Evolutionary conservation across 2,797 vertebrate genomes (phyloP).

Genomic region (Sebastes melanostomus): DNA sequence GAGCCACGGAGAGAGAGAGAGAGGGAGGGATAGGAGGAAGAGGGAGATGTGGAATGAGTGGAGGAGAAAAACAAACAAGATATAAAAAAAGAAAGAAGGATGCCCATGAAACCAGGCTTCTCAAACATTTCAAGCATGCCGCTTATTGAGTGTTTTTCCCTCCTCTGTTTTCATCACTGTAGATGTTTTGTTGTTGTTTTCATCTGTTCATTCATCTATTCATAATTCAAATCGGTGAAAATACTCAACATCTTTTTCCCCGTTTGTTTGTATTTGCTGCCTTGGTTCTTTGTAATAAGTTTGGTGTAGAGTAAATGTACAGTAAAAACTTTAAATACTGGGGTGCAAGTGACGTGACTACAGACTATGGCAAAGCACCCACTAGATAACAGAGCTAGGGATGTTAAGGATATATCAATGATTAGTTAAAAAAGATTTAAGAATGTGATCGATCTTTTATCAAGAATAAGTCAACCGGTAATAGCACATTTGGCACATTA

Average conservation of each 20-base stretch:
- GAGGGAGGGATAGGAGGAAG: slow-evolving; percentile 8
- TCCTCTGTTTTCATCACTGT: slow-evolving; percentile 61
- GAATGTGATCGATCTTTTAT: not conserved
- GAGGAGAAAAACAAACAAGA: slow-evolving; percentile 82
- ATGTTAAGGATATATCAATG: not conserved
- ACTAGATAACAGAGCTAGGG: not conserved
- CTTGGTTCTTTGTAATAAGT: slow-evolving; percentile 37
- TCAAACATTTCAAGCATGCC: slow-evolving; percentile 72
- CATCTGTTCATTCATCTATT: slow-evolving; percentile 67
- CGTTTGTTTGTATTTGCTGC: slow-evolving; percentile 62
- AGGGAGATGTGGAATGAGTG: slow-evolving; percentile 51
- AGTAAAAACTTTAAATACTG: slow-evolving; percentile 19
- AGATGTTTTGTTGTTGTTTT: slow-evolving; percentile 77
- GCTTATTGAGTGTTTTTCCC: slow-evolving; percentile 68
- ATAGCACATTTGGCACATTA: not conserved
- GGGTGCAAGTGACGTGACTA: not conserved
- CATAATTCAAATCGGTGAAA: slow-evolving; percentile 68
- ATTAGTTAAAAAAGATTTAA: not conserved
- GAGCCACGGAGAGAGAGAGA: slow-evolving; percentile 70
- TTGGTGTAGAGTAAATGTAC: slow-evolving; percentile 32
- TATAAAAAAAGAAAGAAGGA: slow-evolving; percentile 67
- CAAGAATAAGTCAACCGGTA: not conserved
- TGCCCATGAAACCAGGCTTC: slow-evolving; percentile 76
- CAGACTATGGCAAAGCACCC: not conserved
- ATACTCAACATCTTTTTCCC: slow-evolving; percentile 43